Base-by-base conservation (phyloP, 2,888 invertebrate species). In the Caenorhabditis wallacei region DNA sequence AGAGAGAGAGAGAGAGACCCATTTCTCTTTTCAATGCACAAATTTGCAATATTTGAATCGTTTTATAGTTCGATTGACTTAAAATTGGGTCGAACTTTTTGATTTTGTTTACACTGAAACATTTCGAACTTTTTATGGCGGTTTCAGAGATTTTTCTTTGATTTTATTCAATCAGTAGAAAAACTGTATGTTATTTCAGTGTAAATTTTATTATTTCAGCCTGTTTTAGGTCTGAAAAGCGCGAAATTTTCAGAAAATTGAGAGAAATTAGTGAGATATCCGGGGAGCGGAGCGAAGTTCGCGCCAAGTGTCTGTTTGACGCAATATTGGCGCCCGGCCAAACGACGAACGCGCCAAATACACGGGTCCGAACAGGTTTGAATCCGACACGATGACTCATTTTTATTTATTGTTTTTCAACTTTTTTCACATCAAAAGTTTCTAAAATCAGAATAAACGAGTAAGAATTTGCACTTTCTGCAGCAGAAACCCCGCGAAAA, bases 331-430 rank as follows among this genome's bases (percentile, higher is more conserved):
- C 26, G 46, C 37, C 53, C 48, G 13, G 30, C 26, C 26, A 76
- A 48, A 35, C 78, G 63, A 3, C 53, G 69, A 63, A 63, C 74
- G 69, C 78, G 78, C 78, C 69, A 78, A 78, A 75, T 48, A 75
- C 66, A 68, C 43, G 43, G 61, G 51, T 61, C 68, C 76, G 69
- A 76, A 76, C 61, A 40, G 68, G 76, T 68, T 76, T 76, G 30
- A 68, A 69, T 76, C 51, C 24, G 40, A 43, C 7, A 13, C 13
- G 30, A 46, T 59, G 57, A 75, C n/a, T 75, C 66, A 64, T 56
- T 30, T 40, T 66, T 59, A 26, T 40, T 8, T 8, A 16, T 22
- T 46, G 37, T 72, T 72, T 72, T 48, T 26, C 20, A 11, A 46
- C 24, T 66, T 22, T 48, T 48, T 40, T n/a, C 5, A 18, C 22